Evolutionary conservation across 2,888 invertebrate genomes (phyloP).

Genomic region (Hypomecis punctinalis): DNA sequence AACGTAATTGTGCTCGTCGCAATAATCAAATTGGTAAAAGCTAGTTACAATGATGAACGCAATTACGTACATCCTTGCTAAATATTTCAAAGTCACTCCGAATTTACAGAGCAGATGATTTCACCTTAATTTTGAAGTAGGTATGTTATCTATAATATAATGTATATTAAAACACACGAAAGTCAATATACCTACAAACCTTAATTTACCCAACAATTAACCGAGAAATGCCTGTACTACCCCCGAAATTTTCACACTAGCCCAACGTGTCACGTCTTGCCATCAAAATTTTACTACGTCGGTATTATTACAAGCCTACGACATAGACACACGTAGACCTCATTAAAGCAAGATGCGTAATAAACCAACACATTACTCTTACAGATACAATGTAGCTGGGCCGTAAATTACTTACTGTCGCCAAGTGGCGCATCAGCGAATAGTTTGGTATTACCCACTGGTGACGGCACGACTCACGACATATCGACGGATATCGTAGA

Average conservation of each 20-base stretch:
- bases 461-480: constrained; percentile 23
- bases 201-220: background rate
- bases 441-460: constrained; percentile 66
- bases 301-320: constrained; percentile 38
- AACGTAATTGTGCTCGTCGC: too few species aligned
- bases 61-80: too few species aligned
- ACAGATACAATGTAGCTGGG: constrained; percentile 72
- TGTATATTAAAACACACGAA: too few species aligned
- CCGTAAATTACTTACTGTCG: constrained; percentile 82
- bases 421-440: constrained; percentile 77
- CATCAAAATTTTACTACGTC: constrained; percentile 49
- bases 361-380: constrained; percentile 76
- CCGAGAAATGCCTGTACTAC: background rate
- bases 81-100: too few species aligned
- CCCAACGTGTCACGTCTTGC: constrained; percentile 32
- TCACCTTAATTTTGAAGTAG: too few species aligned
- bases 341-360: constrained; percentile 75
- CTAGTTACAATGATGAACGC: too few species aligned
- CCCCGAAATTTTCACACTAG: constrained; percentile 5
- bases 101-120: too few species aligned
- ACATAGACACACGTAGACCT: constrained; percentile 54
- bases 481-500: too few species aligned
- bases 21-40: too few species aligned
- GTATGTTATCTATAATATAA: too few species aligned
- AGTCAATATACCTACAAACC: too few species aligned